Conservation (phyloP, 2,113 vertebrate genomes). For the Tenrec ecaudatus region DNA sequence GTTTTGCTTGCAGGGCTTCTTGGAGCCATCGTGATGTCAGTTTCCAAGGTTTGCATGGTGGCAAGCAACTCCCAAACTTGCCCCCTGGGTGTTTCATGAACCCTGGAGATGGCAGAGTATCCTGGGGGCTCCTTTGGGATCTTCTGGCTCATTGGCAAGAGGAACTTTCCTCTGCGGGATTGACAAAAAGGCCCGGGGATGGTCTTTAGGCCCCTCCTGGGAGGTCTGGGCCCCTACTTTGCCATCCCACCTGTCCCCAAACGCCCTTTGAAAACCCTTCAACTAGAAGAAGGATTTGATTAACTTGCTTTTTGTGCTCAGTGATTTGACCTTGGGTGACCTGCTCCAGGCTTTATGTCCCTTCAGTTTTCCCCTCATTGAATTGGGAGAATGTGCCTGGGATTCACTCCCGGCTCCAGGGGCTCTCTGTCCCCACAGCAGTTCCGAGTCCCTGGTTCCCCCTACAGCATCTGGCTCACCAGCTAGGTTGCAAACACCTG, state of each 20-base stretch:
- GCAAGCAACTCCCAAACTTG: background rate
- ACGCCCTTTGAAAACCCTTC: constrained; percentile 75
- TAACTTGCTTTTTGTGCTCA: constrained; percentile 74
- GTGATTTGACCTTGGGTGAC: constrained; percentile 66
- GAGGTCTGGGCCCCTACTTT: constrained; percentile 15
- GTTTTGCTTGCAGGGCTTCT: constrained; percentile 27
- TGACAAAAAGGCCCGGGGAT: background rate
- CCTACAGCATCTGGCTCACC: background rate
- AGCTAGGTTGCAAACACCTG: background rate
- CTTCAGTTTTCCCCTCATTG: constrained; percentile 66
- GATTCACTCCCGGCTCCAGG: constrained; percentile 13
- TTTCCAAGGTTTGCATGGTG: background rate
- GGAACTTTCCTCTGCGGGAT: background rate
- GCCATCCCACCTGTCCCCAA: constrained; percentile 60
- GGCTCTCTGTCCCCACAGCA: background rate
- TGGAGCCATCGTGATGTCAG: background rate
- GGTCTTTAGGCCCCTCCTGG: background rate
- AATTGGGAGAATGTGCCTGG: constrained; percentile 51
- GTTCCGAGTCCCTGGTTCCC: constrained; percentile 17
- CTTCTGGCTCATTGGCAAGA: background rate
- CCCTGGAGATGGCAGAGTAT: background rate
- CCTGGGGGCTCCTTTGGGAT: background rate
- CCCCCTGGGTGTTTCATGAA: background rate
- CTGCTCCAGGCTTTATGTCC: constrained; percentile 44
- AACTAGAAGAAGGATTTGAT: constrained; percentile 73